Evolutionary conservation across 2,888 invertebrate species (phyloP), one percentile per base, ranked within the genome.

Genomic region (Camponotus fellah): DNA sequence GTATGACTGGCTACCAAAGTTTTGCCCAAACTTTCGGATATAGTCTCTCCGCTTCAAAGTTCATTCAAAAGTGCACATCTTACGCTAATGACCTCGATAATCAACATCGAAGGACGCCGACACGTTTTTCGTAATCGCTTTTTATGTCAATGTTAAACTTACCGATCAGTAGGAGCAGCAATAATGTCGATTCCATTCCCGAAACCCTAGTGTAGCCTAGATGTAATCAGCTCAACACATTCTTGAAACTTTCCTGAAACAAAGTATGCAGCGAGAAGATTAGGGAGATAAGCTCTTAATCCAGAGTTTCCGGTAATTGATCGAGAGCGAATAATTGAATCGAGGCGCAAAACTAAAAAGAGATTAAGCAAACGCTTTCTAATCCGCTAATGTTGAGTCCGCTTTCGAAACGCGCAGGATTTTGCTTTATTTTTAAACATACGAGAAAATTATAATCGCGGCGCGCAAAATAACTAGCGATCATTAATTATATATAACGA

Each of bases 171-270:
- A 94, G 91, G 87, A 94, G 91, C 89, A 92, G 87, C 88, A 93
- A 87, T 89, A 92, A 92, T 90, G 92, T 93, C 90, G 93, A 92
- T 91, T 94, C 93, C 94, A 94, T 94, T 90, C 91, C 93, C 92
- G 89, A 89, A 90, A 87, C 88, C 91, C 90, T 91, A 91, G 90
- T 91, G 90, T 86, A 90, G n/a, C 86, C 84, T 82, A 86, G 87
- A 83, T 85, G 87, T 85, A 86, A 86, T 90, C 88, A 91, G 90
- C 89, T 94, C 93, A 94, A 91, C 90, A 92, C 94, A 94, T 94
- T 91, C 90, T 92, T 91, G 92, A 91, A 91, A 91, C 89, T 92
- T 92, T 91, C 90, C 93, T 94, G 91, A 49, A 93, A 92, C 90
- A 91, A 56, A 75, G 21, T 43, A 43, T 9, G 58, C 58, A 77